phyloP scores from a whole-genome alignment of 2,113 vertebrate genomes.

The Myxocyprinus asiaticus region DNA sequence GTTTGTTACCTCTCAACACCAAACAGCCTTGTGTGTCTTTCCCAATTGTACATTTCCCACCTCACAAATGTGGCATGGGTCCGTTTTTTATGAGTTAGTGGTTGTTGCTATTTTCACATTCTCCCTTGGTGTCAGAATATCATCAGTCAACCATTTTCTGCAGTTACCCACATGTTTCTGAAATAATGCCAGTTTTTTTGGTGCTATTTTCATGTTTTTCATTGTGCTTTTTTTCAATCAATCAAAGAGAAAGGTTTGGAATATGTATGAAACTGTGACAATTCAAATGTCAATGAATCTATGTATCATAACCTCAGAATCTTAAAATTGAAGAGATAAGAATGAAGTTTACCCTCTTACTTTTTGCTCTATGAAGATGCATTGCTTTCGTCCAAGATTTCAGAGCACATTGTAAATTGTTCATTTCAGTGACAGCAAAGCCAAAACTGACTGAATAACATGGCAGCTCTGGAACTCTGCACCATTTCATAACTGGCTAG shows the following conservation, averaged over 20 bases:
- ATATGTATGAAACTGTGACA: background rate
- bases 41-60: background rate
- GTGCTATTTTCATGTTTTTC: background rate
- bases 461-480: background rate
- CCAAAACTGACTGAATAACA: background rate
- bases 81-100: background rate
- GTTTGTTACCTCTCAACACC: constrained; percentile 2
- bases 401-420: background rate
- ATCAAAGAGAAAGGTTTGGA: background rate
- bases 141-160: background rate
- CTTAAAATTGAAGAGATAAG: background rate
- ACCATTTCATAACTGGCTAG: background rate
- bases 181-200: background rate
- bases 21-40: background rate
- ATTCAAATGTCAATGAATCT: background rate
- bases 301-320: background rate
- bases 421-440: background rate
- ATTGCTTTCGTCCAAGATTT: no score
- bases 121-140: background rate
- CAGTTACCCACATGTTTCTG: background rate
- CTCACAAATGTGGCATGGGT: background rate
- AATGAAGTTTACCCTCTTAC: background rate
- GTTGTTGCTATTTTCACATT: constrained; percentile 1
- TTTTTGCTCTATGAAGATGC: no score
- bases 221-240: background rate